Evolutionary conservation across 2,888 invertebrate species (phyloP).

Genomic region (Cordilura impudica): DNA sequence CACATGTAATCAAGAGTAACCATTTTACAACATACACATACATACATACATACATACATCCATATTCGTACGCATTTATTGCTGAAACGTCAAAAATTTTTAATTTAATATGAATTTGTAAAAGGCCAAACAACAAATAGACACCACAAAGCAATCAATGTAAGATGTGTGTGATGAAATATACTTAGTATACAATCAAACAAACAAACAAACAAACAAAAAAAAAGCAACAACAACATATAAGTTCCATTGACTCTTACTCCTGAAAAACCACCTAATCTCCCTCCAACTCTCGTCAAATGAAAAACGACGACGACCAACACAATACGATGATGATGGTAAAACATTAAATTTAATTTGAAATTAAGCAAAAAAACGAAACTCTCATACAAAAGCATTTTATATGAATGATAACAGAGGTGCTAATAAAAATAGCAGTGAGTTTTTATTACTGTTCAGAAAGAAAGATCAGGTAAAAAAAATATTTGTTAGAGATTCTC

Average conservation of each 20-base stretch:
- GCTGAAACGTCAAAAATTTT: conserved; percentile 54
- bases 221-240: too few relatives aligned
- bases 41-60: neutral
- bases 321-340: conserved; percentile 4
- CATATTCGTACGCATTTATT: conserved; percentile 19
- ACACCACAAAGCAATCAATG: conserved; percentile 59
- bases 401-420: neutral
- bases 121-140: conserved; percentile 48
- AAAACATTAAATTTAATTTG: conserved; percentile 52
- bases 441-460: too few relatives aligned
- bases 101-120: conserved; percentile 60
- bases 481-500: too few relatives aligned
- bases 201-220: too few relatives aligned
- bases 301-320: neutral
- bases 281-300: neutral
- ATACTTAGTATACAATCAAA: neutral
- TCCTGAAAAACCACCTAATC: too few relatives aligned
- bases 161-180: conserved; percentile 27
- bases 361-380: conserved; percentile 52
- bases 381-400: neutral
- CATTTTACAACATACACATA: conserved; percentile 25
- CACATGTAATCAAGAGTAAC: conserved; percentile 56
- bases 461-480: too few relatives aligned
- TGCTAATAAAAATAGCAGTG: neutral
- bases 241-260: neutral